These are phyloP conservation scores for Carassius gibelio DNA, from an alignment of 2,113 vertebrate genomes.

Conservation along the genomic window DNA sequence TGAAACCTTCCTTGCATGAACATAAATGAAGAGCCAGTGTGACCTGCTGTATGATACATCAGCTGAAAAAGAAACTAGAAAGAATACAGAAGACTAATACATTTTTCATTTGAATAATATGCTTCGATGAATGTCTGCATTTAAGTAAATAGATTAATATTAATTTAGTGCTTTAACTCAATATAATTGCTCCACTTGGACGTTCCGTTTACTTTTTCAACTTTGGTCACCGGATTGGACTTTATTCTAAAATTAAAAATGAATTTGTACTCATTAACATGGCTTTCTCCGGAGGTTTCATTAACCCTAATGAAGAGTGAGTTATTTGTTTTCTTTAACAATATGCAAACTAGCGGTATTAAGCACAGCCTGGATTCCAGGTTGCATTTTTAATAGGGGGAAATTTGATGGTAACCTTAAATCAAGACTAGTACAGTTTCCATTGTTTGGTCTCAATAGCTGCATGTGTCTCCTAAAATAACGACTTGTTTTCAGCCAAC, in stretches of 20 bases:
- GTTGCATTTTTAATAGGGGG: conserved; percentile 13
- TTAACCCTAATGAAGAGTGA: neutral
- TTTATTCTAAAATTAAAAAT: neutral
- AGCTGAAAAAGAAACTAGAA: neutral
- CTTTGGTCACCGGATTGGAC: neutral
- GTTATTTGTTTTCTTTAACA: neutral
- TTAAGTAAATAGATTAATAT: neutral
- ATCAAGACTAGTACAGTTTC: conserved; percentile 10
- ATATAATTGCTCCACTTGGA: neutral
- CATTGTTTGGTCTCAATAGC: neutral
- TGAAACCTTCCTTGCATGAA: too few relatives aligned
- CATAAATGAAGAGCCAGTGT: neutral
- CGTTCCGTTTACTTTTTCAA: conserved; percentile 1
- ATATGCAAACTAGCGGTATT: neutral
- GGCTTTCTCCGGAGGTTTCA: neutral
- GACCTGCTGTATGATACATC: neutral
- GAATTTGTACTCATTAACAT: neutral
- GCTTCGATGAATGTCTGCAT: neutral
- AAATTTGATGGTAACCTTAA: neutral
- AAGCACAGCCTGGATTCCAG: neutral
- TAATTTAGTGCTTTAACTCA: neutral
- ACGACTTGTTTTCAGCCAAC: conserved; percentile 5
- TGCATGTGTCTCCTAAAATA: conserved; percentile 13
- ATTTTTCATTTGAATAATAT: neutral
- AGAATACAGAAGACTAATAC: neutral